Evolutionary conservation across 2,113 vertebrate genomes (phyloP), one percentile per base, ranked within the genome.

Genomic region (Plecotus auritus): DNA sequence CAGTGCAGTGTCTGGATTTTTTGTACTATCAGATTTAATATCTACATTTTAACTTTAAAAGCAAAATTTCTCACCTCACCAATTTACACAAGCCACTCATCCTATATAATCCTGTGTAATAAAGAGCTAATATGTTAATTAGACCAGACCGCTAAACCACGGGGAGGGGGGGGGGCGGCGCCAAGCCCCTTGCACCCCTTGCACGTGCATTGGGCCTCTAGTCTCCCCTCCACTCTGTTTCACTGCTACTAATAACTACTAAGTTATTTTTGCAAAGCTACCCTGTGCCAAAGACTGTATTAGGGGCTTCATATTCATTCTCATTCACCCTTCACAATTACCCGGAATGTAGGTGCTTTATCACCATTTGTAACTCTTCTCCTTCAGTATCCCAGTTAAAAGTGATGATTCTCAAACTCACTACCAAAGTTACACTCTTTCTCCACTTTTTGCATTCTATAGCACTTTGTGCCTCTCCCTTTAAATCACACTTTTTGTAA

Each of bases 401-500:
- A 69, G 30, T 78, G 32, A 72, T 11, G 3, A 4, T 72, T 82
- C 42, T 51, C 42, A 86, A 84, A 81, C 30, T 35, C 64, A n/a
- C 7, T 17, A 66, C 14, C 47, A 84, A 70, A 84, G 32, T 84
- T 88, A 70, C 7, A 6, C 4, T 73, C 8, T 85, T 73, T 28
- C 26, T 64, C 74, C 28, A 47, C 11, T 30, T 47, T 74, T 56
- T 67, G 42, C 67, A 59, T 77, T 85, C 40, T 73, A 9, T 67
- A 59, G 40, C 28, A 80, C 56, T 74, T 83, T 76, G 66, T 85
- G n/a, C 51, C 28, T 85, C 13, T 81, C 66, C 78, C 40, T 91
- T 88, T 92, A 95, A 96, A 78, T 95, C 72, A 72, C 13, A 72
- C 30, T 12, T 94, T 91, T 77, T 26, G 8, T 61, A 78, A 54